Percentiles rank a stretch among this genome's conserved stretches.
Conservation (phyloP, 2,113 vertebrate species). For the Dasyurus viverrinus region DNA sequence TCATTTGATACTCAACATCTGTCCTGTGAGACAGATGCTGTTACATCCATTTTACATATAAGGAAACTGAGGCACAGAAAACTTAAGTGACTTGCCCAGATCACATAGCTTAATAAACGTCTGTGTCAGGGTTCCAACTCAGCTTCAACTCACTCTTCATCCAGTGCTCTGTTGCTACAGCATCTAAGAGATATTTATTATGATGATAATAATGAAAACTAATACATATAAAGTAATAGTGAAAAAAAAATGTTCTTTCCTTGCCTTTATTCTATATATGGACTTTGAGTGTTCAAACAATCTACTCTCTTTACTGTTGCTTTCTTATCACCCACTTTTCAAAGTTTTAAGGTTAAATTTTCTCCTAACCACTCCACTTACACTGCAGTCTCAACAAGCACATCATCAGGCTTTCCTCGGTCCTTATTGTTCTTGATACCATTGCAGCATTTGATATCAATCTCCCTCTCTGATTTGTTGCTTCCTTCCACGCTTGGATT, state of each 20-base stretch:
- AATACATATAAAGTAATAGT: background rate
- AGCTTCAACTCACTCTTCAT: background rate
- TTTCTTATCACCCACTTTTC: background rate
- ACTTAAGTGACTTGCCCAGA: background rate
- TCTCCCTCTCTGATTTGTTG: background rate
- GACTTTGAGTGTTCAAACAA: background rate
- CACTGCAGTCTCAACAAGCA: background rate
- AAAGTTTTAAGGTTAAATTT: background rate
- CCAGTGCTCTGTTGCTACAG: background rate
- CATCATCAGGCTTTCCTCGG: background rate
- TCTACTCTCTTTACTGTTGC: background rate
- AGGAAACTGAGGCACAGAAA: background rate
- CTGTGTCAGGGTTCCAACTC: background rate
- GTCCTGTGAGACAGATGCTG: background rate
- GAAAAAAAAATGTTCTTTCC: background rate
- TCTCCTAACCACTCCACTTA: background rate
- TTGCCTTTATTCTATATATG: background rate
- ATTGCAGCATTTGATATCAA: background rate
- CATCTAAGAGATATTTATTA: background rate
- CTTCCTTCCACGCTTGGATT: background rate
- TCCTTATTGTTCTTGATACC: background rate
- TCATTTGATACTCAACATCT: background rate
- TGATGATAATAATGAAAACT: background rate
- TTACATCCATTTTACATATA: background rate
- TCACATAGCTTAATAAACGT: background rate